phyloP scores from a whole-genome alignment of 2,113 vertebrate species.

The Grammomys dolichurus region DNA sequence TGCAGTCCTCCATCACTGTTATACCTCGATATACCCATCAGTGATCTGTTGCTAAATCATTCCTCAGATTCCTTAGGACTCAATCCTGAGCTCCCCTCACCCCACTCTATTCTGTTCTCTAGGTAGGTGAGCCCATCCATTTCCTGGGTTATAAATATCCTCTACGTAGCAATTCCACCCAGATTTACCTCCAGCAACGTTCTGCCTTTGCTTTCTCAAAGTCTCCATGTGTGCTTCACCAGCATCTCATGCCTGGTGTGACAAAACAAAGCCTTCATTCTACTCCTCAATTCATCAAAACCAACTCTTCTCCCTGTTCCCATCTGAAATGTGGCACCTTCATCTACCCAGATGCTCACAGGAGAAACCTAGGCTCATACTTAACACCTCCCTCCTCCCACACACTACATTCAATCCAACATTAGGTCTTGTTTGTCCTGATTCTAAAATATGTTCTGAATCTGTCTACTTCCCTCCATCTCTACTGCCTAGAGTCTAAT shows the following conservation, averaged over 20 bases:
- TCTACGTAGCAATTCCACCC: constrained; percentile 6
- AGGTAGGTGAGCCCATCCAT: neutral
- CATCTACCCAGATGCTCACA: constrained; percentile 63
- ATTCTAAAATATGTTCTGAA: constrained; percentile 65
- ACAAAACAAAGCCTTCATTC: constrained; percentile 45
- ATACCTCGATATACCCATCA: neutral
- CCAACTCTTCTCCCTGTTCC: constrained; percentile 58
- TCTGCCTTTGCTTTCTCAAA: neutral
- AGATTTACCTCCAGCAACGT: constrained; percentile 41
- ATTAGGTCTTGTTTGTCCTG: constrained; percentile 49
- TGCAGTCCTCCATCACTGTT: neutral
- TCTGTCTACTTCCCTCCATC: constrained; percentile 56
- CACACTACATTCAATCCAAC: constrained; percentile 30
- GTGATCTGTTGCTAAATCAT: constrained; percentile 44
- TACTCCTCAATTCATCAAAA: constrained; percentile 53
- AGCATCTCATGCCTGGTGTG: constrained; percentile 44
- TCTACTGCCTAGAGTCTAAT: constrained; percentile 12
- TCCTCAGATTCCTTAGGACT: constrained; percentile 25
- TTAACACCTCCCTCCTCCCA: constrained; percentile 57
- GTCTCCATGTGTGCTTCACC: constrained; percentile 54
- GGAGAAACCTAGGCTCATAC: constrained; percentile 61
- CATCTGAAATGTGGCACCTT: constrained; percentile 56
- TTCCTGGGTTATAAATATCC: constrained; percentile 19
- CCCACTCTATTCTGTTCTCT: constrained; percentile 9
- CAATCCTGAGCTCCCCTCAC: neutral